Conservation (phyloP, 2,888 invertebrate species). For the Emmelina monodactyla region DNA sequence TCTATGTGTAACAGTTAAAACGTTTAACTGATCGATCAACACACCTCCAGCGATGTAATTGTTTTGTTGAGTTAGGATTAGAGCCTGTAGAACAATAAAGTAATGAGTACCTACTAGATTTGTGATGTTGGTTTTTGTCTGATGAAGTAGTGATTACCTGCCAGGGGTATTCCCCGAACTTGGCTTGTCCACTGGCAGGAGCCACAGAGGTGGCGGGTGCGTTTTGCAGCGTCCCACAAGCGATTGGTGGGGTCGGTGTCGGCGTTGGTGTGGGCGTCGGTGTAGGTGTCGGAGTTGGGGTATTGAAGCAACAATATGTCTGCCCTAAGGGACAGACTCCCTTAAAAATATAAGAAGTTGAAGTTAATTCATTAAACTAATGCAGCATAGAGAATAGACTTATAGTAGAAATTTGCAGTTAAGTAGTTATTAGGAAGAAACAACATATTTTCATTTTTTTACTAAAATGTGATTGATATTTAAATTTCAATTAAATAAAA, state of each 20-base stretch:
- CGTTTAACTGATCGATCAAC: conserved; percentile 70
- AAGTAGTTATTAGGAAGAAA: too few species aligned
- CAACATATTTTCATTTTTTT: too few species aligned
- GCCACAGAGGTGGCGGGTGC: conserved; percentile 35
- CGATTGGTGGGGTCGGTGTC: conserved; percentile 19
- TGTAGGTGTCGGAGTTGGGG: too few species aligned
- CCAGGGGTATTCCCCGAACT: conserved; percentile 78
- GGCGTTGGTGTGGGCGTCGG: neutral
- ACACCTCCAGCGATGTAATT: conserved; percentile 78
- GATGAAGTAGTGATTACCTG: conserved; percentile 50
- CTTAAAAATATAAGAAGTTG: too few species aligned
- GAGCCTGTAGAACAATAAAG: too few species aligned
- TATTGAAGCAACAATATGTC: conserved; percentile 44
- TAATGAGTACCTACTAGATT: too few species aligned
- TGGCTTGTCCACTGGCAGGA: conserved; percentile 62
- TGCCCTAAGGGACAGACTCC: conserved; percentile 41
- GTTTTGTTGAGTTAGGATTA: conserved; percentile 65
- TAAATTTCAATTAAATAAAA: too few species aligned
- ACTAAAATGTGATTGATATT: too few species aligned
- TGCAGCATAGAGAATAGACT: too few species aligned
- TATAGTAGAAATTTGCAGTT: too few species aligned
- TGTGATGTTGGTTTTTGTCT: too few species aligned
- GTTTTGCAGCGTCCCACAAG: conserved; percentile 52
- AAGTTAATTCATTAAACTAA: too few species aligned
- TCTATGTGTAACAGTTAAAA: conserved; percentile 79